Evolutionary conservation across 2,797 vertebrate genomes (phyloP).

Genomic region (Odontamblyopus lacepedii): DNA sequence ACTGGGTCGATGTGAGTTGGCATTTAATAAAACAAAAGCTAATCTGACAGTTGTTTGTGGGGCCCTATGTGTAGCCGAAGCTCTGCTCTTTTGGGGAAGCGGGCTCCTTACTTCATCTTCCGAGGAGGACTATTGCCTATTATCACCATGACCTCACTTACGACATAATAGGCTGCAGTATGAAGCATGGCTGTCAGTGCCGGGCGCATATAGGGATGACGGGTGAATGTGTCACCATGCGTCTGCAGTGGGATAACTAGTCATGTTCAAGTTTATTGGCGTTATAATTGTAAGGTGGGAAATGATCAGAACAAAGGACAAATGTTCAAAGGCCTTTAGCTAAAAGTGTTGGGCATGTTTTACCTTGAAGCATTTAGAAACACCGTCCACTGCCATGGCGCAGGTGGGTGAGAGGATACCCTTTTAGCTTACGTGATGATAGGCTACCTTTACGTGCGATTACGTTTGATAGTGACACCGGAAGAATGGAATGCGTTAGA

Average conservation of each 20-base stretch:
- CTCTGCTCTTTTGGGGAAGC: conserved; percentile 19
- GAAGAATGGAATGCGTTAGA: conserved; percentile 11
- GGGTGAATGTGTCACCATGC: conserved; percentile 48
- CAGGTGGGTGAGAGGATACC: background rate
- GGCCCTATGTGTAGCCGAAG: conserved; percentile 10
- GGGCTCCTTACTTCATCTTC: conserved; percentile 19
- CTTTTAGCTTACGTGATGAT: conserved; percentile 13
- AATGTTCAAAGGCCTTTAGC: background rate
- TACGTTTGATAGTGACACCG: conserved; percentile 16
- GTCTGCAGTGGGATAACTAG: conserved; percentile 49
- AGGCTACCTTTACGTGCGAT: conserved; percentile 9
- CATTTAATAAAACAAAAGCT: conserved; percentile 62
- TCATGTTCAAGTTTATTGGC: conserved; percentile 4
- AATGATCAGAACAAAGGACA: background rate
- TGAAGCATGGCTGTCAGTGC: conserved; percentile 11
- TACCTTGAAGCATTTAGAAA: background rate
- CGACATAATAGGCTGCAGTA: background rate
- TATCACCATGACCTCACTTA: conserved; percentile 2
- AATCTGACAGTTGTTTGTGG: conserved; percentile 38
- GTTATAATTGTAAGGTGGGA: conserved; percentile 4
- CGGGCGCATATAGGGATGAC: conserved; percentile 28
- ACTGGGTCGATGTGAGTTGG: conserved; percentile 64
- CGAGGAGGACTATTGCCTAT: conserved; percentile 5
- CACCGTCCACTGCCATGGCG: background rate
- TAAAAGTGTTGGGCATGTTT: background rate